Conservation (phyloP, 2,888 invertebrate species). For the Oxytorus armatus region DNA sequence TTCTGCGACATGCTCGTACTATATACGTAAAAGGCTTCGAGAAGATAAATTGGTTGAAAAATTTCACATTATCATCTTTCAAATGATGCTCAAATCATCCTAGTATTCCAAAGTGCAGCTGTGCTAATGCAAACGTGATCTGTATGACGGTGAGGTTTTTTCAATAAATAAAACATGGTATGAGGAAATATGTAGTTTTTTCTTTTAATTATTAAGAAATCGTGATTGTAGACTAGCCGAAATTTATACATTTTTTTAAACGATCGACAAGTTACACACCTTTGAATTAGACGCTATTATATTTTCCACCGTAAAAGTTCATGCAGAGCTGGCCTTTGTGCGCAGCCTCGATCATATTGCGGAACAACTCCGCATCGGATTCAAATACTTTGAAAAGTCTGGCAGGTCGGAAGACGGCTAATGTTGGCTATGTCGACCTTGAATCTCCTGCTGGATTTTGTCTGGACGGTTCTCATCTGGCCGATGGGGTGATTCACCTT, state of each 20-base stretch:
- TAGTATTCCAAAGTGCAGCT: too few species aligned
- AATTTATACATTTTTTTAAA: too few species aligned
- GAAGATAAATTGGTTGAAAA: slow-evolving; percentile 14
- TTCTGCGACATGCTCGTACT: slow-evolving; percentile 12
- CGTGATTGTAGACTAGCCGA: too few species aligned
- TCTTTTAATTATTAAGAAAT: too few species aligned
- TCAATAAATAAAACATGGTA: too few species aligned
- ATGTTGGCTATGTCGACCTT: slow-evolving; percentile 5
- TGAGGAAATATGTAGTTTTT: too few species aligned
- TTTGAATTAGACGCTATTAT: slow-evolving; percentile 15
- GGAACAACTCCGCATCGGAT: background rate
- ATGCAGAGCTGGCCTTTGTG: background rate
- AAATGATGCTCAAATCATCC: too few species aligned
- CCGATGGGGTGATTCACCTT: slow-evolving; percentile 4
- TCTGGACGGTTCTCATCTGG: background rate
- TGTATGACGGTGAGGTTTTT: too few species aligned
- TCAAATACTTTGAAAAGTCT: slow-evolving; percentile 13
- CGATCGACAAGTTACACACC: background rate
- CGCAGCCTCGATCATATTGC: slow-evolving; percentile 8
- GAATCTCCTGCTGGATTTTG: slow-evolving; percentile 5
- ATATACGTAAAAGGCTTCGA: slow-evolving; percentile 33
- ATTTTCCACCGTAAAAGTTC: slow-evolving; percentile 34
- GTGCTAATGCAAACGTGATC: too few species aligned
- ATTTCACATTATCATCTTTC: too few species aligned
- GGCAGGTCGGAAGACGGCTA: slow-evolving; percentile 31